Conservation (phyloP, 2,888 invertebrate species). For the Lordiphosa fenestrarum region DNA sequence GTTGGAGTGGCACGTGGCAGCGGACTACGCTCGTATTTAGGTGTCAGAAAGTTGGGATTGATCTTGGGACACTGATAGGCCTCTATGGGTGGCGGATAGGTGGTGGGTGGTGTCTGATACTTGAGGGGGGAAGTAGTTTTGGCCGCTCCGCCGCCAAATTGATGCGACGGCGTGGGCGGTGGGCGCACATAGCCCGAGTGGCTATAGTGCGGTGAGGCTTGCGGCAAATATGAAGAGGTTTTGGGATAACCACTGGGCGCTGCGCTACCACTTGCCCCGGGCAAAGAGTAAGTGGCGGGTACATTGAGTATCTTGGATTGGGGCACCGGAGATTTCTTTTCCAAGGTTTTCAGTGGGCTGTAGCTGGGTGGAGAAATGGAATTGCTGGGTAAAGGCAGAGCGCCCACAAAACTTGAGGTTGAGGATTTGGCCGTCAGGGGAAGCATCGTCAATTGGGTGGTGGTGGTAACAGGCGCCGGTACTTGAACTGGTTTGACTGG, state of each 20-base stretch:
- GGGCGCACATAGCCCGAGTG: conserved; percentile 71
- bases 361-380: conserved; percentile 47
- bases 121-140: conserved; percentile 71
- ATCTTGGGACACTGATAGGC: conserved; percentile 80
- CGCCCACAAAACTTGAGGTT: conserved; percentile 13
- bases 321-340: conserved; percentile 76
- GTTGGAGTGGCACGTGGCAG: conserved; percentile 22
- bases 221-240: conserved; percentile 72
- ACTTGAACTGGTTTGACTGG: conserved; percentile 2
- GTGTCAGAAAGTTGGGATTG: conserved; percentile 79
- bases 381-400: conserved; percentile 13
- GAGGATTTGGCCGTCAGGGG: conserved; percentile 70
- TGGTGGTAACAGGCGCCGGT: conserved; percentile 35
- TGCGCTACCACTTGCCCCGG: conserved; percentile 42
- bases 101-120: conserved; percentile 78
- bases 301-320: conserved; percentile 76
- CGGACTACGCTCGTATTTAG: conserved; percentile 75
- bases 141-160: conserved; percentile 48
- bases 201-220: conserved; percentile 76
- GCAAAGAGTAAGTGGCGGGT: conserved; percentile 74
- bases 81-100: conserved; percentile 79
- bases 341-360: conserved; percentile 58
- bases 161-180: conserved; percentile 54
- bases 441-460: conserved; percentile 63
- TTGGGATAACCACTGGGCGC: conserved; percentile 54